Percentiles rank a stretch among this genome's conserved stretches.
Conservation (phyloP, 2,888 invertebrate species). For the Ormyrus nitidulus region DNA sequence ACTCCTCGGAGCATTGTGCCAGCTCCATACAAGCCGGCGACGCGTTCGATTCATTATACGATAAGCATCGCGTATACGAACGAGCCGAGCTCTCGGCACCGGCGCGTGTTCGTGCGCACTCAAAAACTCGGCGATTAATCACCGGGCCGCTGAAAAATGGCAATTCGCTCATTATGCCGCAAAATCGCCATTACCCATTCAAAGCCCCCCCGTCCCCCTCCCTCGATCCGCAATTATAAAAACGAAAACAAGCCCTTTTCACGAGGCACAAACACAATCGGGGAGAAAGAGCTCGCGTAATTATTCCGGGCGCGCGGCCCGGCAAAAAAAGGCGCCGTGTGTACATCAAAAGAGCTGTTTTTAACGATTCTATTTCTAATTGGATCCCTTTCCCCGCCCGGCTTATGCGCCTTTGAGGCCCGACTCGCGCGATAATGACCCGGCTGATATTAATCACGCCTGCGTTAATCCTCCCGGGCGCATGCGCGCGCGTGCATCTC, state of each 20-base stretch:
- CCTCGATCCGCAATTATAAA: conserved; percentile 37
- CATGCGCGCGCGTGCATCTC: conserved; percentile 36
- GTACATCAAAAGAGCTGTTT: conserved; percentile 39
- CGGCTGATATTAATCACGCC: conserved; percentile 50
- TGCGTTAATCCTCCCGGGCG: conserved; percentile 23
- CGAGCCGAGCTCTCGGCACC: not conserved
- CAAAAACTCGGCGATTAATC: conserved; percentile 34
- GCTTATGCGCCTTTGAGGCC: not conserved
- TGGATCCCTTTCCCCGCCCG: conserved; percentile 15
- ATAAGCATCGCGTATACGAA: conserved; percentile 3
- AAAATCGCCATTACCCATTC: conserved; percentile 25
- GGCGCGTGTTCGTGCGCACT: not conserved
- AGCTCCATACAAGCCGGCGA: not conserved
- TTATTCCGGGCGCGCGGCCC: conserved; percentile 2
- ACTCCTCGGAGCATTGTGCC: too few relatives aligned
- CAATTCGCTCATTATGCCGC: conserved; percentile 37
- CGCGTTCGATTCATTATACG: conserved; percentile 13
- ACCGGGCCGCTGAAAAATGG: conserved; percentile 10
- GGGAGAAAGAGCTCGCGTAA: conserved; percentile 11
- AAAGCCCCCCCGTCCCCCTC: not conserved
- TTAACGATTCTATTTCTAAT: conserved; percentile 49
- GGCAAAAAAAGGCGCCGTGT: conserved; percentile 27
- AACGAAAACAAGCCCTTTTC: conserved; percentile 17
- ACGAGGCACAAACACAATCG: not conserved
- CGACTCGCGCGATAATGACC: conserved; percentile 16